Evolutionary conservation across 1,140 invertebrate species (phyloP).

Genomic region (Nasonia vitripennis): DNA sequence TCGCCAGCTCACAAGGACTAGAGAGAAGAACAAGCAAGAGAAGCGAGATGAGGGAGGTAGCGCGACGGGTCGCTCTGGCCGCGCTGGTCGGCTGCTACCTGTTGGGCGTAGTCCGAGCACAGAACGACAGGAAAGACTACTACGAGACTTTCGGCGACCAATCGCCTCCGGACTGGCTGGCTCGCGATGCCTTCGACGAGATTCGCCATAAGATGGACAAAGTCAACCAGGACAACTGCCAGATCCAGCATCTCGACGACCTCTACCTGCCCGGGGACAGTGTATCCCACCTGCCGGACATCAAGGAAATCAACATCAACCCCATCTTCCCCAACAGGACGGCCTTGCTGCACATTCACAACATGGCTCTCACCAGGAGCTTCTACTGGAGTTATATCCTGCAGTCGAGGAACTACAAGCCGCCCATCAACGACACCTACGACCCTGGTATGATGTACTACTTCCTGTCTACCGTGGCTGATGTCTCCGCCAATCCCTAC

Average conservation of each 20-base stretch:
- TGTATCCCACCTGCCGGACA: conserved; percentile 94
- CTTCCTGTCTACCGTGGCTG: conserved; percentile 94
- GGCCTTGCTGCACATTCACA: conserved; percentile 93
- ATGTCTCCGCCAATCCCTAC: conserved; percentile 93
- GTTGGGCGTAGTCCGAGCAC: conserved; percentile 76
- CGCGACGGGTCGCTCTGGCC: conserved; percentile 35
- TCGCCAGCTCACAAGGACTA: neutral
- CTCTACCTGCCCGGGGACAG: conserved; percentile 88
- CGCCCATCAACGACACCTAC: conserved; percentile 92
- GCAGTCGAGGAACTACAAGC: conserved; percentile 91
- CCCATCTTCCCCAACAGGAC: conserved; percentile 97
- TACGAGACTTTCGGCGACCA: conserved; percentile 22
- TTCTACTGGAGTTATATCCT: conserved; percentile 98
- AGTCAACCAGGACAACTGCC: conserved; percentile 90
- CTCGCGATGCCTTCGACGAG: conserved; percentile 91
- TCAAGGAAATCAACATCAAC: conserved; percentile 96
- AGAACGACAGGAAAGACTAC: conserved; percentile 45
- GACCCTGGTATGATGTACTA: conserved; percentile 99
- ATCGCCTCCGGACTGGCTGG: conserved; percentile 90
- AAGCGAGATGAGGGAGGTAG: neutral
- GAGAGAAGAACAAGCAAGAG: neutral
- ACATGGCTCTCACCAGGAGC: conserved; percentile 94
- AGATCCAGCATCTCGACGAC: conserved; percentile 88
- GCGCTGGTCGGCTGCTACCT: conserved; percentile 65
- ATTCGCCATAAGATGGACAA: conserved; percentile 87